Conservation (phyloP, 2,797 vertebrate genomes). For the Heteromormyrus szaboi region DNA sequence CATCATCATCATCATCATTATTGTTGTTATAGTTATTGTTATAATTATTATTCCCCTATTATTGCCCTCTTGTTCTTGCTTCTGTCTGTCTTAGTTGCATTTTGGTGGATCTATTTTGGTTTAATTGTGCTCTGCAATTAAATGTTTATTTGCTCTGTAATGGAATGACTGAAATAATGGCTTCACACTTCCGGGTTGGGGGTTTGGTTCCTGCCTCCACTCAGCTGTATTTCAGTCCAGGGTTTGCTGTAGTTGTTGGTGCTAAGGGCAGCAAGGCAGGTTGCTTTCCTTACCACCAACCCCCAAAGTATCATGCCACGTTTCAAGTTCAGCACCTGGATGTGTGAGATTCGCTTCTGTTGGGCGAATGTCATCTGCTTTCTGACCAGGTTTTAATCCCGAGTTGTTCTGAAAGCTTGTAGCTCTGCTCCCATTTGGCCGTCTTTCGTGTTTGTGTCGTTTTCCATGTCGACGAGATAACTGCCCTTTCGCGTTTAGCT, state of each 20-base stretch:
- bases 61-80: background rate
- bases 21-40: background rate
- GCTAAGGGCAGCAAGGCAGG: background rate
- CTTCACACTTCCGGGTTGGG: background rate
- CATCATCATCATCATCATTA: background rate
- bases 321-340: background rate
- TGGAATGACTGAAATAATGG: background rate
- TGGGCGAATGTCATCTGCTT: background rate
- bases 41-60: background rate
- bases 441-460: background rate
- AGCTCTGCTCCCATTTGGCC: background rate
- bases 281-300: background rate
- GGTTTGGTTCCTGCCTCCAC: background rate
- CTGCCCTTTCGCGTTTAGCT: background rate
- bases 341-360: background rate
- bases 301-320: background rate
- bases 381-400: background rate
- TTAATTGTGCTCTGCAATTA: background rate
- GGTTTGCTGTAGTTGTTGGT: background rate
- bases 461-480: background rate
- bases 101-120: background rate
- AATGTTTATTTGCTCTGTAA: background rate
- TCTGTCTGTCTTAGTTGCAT: background rate
- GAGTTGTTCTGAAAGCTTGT: background rate
- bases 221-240: background rate